Percentiles rank a stretch among this genome's conserved stretches.
Evolutionary conservation across 2,888 invertebrate genomes (phyloP).

Genomic region (Nebria brevicollis): DNA sequence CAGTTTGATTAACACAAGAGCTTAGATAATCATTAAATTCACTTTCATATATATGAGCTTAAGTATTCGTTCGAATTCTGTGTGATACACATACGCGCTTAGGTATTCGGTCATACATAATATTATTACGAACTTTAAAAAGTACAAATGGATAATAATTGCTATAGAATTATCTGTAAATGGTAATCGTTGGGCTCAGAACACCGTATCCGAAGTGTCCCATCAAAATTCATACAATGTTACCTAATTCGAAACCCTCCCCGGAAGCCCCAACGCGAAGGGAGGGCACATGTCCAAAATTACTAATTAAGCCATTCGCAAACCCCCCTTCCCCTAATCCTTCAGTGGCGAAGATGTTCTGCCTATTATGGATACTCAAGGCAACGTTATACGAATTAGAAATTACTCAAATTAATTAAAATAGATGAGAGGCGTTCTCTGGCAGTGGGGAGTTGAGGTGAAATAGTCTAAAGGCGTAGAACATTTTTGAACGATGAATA

Average conservation of each 20-base stretch:
- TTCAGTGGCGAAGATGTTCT: neutral
- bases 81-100: no score
- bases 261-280: neutral
- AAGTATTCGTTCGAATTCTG: no score
- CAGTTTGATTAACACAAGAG: no score
- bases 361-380: neutral
- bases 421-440: neutral
- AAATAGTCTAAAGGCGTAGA: no score
- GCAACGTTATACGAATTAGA: constrained; percentile 6
- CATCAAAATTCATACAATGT: neutral
- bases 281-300: neutral
- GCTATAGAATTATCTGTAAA: neutral
- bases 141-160: neutral
- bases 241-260: neutral
- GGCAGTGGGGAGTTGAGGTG: neutral
- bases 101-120: no score
- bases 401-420: constrained; percentile 18
- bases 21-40: no score
- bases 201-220: neutral
- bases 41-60: no score
- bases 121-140: no score
- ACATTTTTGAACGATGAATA: no score
- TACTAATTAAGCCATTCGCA: constrained; percentile 14
- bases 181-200: neutral
- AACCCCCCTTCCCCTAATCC: neutral